phyloP scores from a whole-genome alignment of 2,888 invertebrate species.

The Chrysodeixis includens region DNA sequence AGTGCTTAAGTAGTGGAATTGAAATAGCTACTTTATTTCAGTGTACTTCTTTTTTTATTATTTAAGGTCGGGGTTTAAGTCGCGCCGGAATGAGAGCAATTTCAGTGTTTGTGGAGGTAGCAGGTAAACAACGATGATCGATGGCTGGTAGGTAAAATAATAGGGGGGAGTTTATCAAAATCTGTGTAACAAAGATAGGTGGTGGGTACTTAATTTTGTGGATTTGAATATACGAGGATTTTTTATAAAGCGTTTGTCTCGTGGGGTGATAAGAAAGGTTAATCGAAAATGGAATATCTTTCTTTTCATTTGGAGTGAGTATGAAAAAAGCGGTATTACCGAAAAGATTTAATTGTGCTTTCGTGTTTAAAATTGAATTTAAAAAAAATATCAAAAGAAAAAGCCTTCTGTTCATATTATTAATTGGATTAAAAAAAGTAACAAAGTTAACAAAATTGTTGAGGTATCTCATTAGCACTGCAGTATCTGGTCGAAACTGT shows the following conservation, averaged over 20 bases:
- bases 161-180: constrained; percentile 16
- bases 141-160: constrained; percentile 22
- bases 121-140: constrained; percentile 46
- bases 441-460: constrained; percentile 16
- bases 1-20: constrained; percentile 53
- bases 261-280: neutral
- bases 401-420: neutral
- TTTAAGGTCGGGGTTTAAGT: constrained; percentile 24
- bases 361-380: too few relatives aligned
- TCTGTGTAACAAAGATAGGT: constrained; percentile 6
- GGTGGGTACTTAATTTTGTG: constrained; percentile 15
- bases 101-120: constrained; percentile 32
- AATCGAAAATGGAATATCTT: neutral
- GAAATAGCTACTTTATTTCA: constrained; percentile 49
- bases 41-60: constrained; percentile 23
- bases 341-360: too few relatives aligned
- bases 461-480: constrained; percentile 15
- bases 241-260: neutral
- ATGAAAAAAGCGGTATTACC: too few relatives aligned
- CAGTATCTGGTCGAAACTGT: constrained; percentile 13
- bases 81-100: constrained; percentile 26
- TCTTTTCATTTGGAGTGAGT: too few relatives aligned
- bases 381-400: too few relatives aligned
- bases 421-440: neutral
- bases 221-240: neutral